These are phyloP conservation scores for Lagria hirta DNA, from an alignment of 2,888 invertebrate genomes.

Conservation along the genomic window DNA sequence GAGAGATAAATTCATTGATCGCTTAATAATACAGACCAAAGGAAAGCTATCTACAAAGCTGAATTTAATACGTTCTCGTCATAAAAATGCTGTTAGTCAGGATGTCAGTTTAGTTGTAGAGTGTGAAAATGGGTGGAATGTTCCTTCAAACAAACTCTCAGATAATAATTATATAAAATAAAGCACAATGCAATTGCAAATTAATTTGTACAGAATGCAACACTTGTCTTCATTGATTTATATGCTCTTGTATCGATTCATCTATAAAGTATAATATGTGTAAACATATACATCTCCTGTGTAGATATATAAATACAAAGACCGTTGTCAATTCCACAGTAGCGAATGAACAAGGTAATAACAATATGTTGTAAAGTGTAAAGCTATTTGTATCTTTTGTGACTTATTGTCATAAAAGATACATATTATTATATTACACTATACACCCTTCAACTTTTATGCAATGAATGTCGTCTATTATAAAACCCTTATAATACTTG, in stretches of 20 bases:
- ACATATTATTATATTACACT: too few relatives aligned
- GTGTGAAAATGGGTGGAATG: not conserved
- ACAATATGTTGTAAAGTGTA: too few relatives aligned
- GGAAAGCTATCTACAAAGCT: conserved; percentile 3
- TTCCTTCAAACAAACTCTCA: not conserved
- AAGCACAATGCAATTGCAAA: conserved; percentile 3
- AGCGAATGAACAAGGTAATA: too few relatives aligned
- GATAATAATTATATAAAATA: conserved; percentile 1
- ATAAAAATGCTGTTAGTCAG: not conserved
- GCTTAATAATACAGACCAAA: conserved; percentile 17
- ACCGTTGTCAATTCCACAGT: too few relatives aligned
- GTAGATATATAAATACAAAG: not conserved
- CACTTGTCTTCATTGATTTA: conserved; percentile 3
- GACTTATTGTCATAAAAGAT: too few relatives aligned
- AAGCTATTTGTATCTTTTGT: too few relatives aligned
- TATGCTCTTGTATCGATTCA: conserved; percentile 9
- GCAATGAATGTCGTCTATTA: too few relatives aligned
- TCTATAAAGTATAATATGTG: conserved; percentile 15
- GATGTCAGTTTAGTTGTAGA: not conserved
- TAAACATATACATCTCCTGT: conserved; percentile 13
- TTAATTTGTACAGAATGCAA: conserved; percentile 6
- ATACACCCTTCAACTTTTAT: too few relatives aligned
- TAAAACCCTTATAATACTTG: too few relatives aligned
- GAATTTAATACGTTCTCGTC: not conserved
- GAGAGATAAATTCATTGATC: conserved; percentile 31